phyloP scores from a whole-genome alignment of 2,888 invertebrate genomes.

The Rapana venosa region DNA sequence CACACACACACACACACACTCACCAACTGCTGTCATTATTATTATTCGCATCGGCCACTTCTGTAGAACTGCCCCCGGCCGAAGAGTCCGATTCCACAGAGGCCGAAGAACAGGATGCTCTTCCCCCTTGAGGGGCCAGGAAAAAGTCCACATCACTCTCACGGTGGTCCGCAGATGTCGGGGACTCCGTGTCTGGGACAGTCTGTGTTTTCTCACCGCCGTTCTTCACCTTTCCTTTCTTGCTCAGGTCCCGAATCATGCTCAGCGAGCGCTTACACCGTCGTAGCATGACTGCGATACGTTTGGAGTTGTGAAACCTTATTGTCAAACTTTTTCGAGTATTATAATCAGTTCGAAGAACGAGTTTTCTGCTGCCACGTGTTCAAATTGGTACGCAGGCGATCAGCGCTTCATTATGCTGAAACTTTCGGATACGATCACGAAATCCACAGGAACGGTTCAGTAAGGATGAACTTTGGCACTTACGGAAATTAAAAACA shows the following conservation, averaged over 20 bases:
- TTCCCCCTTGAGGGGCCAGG: not conserved
- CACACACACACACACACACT: not conserved
- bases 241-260: constrained; percentile 27
- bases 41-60: constrained; percentile 23
- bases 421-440: no score
- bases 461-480: no score
- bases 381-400: no score
- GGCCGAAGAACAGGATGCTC: not conserved
- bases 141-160: constrained; percentile 15
- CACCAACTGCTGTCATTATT: constrained; percentile 22
- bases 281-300: not conserved
- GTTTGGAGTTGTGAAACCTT: no score
- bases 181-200: not conserved
- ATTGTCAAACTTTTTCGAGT: no score
- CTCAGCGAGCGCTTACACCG: constrained; percentile 21
- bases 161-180: not conserved
- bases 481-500: no score
- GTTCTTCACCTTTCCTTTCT: constrained; percentile 7
- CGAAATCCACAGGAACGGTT: no score
- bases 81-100: constrained; percentile 17
- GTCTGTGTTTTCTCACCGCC: not conserved
- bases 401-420: no score
- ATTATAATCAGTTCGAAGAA: no score
- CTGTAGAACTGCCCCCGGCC: not conserved
- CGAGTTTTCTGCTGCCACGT: no score